Conservation (phyloP, 2,888 invertebrate genomes). For the Hirtodrosophila alboralis region DNA sequence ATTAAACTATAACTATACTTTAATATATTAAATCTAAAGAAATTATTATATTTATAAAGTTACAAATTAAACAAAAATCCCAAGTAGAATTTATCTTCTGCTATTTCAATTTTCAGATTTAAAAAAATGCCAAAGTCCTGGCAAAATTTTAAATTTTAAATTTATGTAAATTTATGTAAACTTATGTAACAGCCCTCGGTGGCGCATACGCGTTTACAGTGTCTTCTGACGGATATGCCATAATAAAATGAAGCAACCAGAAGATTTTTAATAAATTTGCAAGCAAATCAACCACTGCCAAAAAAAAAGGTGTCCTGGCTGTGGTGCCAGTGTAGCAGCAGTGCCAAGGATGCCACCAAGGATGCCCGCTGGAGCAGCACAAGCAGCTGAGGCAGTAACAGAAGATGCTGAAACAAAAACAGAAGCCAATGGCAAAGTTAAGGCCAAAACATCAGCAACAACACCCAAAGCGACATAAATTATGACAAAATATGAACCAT, state of each 20-base stretch:
- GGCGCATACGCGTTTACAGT: slow-evolving; percentile 13
- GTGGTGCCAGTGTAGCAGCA: slow-evolving; percentile 28
- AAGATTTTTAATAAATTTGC: slow-evolving; percentile 82
- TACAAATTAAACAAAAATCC: no score
- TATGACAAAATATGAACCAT: slow-evolving; percentile 78
- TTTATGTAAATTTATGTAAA: background rate
- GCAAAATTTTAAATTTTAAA: no score
- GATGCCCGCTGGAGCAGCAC: slow-evolving; percentile 5
- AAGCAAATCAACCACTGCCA: slow-evolving; percentile 78
- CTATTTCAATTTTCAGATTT: no score
- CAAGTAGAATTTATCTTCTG: no score
- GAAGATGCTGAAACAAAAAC: slow-evolving; percentile 14
- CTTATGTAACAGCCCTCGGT: slow-evolving; percentile 40
- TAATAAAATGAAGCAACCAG: slow-evolving; percentile 72
- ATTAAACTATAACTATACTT: no score
- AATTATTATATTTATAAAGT: no score
- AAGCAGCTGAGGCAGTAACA: no score
- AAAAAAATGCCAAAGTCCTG: no score
- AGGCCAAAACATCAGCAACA: slow-evolving; percentile 66
- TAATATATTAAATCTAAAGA: no score
- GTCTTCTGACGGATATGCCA: slow-evolving; percentile 64
- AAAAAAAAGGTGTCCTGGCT: slow-evolving; percentile 65
- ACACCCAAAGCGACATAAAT: slow-evolving; percentile 82
- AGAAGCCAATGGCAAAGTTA: slow-evolving; percentile 41
- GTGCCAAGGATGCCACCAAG: slow-evolving; percentile 5